These are phyloP conservation scores for Microvelia longipes DNA, from an alignment of 1,140 invertebrate genomes.

Conservation along the genomic window DNA sequence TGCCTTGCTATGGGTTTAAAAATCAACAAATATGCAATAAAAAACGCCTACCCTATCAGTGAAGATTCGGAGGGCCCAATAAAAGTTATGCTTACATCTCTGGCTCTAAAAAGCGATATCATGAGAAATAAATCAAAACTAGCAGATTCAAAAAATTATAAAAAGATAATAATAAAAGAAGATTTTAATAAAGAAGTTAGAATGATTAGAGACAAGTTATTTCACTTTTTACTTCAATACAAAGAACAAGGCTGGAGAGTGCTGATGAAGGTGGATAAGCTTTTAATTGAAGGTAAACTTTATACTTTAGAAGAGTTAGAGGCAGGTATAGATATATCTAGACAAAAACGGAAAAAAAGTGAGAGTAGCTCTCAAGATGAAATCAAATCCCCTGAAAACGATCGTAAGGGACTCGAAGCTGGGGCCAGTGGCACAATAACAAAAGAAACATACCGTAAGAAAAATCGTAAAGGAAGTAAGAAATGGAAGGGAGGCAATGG, in stretches of 20 bases:
- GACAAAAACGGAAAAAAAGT: not conserved
- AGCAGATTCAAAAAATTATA: not conserved
- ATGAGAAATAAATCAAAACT: not conserved
- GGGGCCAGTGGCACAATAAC: too few species aligned
- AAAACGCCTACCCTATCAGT: not conserved
- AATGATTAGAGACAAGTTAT: not conserved
- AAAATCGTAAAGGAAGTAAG: too few species aligned
- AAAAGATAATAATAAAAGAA: not conserved
- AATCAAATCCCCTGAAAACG: too few species aligned
- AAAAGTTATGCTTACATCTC: not conserved
- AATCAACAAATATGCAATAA: not conserved
- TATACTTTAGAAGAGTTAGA: not conserved
- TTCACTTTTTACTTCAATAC: not conserved
- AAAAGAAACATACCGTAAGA: too few species aligned
- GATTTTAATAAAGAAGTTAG: not conserved
- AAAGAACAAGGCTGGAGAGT: not conserved
- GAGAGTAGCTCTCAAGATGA: not conserved
- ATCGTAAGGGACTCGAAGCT: too few species aligned
- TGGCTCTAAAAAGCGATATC: not conserved
- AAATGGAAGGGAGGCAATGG: too few species aligned
- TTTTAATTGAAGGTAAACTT: not conserved
- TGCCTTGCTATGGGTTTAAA: not conserved
- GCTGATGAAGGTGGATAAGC: not conserved
- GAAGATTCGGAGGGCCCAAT: not conserved
- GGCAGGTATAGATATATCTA: not conserved